Percentiles rank a stretch among this genome's conserved stretches.
Evolutionary conservation across 2,113 vertebrate genomes (phyloP).

Genomic region (Picathartes gymnocephalus): DNA sequence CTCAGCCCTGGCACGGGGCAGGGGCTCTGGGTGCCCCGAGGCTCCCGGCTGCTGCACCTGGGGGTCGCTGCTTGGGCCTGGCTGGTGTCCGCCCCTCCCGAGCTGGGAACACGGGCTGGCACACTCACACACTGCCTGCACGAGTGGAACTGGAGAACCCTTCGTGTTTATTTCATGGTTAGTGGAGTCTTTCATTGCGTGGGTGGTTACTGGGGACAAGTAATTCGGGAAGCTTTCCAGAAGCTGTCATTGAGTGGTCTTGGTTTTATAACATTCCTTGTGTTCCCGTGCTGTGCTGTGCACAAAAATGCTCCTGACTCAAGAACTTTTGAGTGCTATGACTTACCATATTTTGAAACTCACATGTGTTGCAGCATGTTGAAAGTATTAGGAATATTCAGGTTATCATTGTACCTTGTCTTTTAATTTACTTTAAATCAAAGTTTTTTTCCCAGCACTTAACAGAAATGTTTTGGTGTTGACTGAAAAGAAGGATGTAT

Average conservation of each 20-base stretch:
- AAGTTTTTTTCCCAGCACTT: not conserved
- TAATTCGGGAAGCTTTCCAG: not conserved
- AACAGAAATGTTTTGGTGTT: not conserved
- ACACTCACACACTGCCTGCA: not conserved
- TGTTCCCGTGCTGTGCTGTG: not conserved
- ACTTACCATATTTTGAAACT: not conserved
- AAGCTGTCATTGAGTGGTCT: not conserved
- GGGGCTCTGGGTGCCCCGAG: not conserved
- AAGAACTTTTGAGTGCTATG: fast-evolving
- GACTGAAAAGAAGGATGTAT: not conserved
- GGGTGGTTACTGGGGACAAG: not conserved
- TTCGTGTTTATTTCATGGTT: not conserved
- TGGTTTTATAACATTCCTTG: not conserved
- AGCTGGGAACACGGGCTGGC: not conserved
- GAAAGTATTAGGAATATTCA: not conserved
- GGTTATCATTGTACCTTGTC: not conserved
- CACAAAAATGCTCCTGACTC: not conserved
- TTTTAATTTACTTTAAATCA: not conserved
- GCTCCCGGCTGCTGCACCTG: not conserved
- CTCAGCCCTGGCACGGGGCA: not conserved
- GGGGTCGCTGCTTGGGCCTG: not conserved
- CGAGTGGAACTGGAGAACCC: not conserved
- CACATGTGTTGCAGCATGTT: not conserved
- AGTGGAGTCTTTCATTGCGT: not conserved
- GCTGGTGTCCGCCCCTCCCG: not conserved